Base-by-base conservation (phyloP, 2,888 invertebrate species). In the Drosophila lacicola region DNA sequence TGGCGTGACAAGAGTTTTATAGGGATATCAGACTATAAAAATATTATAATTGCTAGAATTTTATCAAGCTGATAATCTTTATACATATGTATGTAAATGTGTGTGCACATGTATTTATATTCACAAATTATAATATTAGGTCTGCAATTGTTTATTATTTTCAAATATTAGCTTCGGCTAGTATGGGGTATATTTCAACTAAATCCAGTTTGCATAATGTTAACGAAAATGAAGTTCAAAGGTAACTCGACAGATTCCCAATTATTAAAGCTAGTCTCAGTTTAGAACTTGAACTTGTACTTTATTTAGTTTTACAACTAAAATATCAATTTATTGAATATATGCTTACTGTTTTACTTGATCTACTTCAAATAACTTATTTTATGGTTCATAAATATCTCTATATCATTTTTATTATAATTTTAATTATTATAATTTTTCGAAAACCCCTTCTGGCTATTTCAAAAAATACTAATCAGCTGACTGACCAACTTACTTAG, bases 391-490 rank as follows among this genome's bases (percentile, higher is more conserved):
- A 29, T 8, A 29, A 8, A 25, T 8, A 8, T 25, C 25, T 25
- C 25, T 25, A 8, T 25, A 21, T 34, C 11, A 6, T 25, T 11
- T 53, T 53, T 37, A 11, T 29, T 17, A 11, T 11, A 25, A 11
- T 17, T 44, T 29, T 17, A 10, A 34, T 45, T n/a, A 44, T 50
- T 17, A 45, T 51, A 33, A 51, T 37, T 44, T 19, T 21, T 29
- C 21, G 14, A n/a, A 34, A 17, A n/a, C 13, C 36, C 19, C 36
- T 33, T n/a, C 1, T n/a, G 21, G n/a, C 37, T 10, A n/a, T 21
- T 13, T 36, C 56, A 69, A 66, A 69, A 47, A 66, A 42, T 47
- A 33, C 17, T 56, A 55, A 66, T 66, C 65, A 66, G 65, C 65
- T 69, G 65, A 66, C 70, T 47, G 50, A 56, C 36, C 60, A 45